Conservation (phyloP, 2,113 vertebrate genomes). For the Sebastes schlegelii region DNA sequence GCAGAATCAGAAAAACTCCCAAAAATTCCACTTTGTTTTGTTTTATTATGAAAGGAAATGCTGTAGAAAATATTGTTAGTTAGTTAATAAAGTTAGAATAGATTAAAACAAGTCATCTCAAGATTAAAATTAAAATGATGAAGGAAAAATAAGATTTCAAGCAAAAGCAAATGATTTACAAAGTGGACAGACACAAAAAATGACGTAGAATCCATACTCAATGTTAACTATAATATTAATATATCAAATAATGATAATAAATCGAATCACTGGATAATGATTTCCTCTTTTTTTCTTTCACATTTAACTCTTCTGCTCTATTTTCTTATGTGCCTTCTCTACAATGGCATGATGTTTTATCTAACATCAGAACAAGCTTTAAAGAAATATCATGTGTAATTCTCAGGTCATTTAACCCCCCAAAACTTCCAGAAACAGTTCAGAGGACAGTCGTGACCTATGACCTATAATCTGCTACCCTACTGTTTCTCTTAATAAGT, state of each 20-base stretch:
- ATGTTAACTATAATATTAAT: neutral
- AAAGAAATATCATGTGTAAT: neutral
- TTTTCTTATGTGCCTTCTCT: neutral
- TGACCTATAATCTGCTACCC: neutral
- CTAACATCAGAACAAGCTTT: neutral
- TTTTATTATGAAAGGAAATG: neutral
- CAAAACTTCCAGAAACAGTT: too few species aligned
- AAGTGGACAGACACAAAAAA: too few species aligned
- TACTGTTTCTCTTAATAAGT: neutral
- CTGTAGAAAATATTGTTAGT: too few species aligned
- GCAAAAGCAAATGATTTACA: too few species aligned
- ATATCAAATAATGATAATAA: neutral
- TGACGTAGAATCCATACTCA: too few species aligned
- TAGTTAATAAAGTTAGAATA: too few species aligned
- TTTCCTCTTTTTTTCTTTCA: too few species aligned
- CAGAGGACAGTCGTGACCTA: too few species aligned
- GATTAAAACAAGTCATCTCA: too few species aligned
- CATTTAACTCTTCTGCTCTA: neutral
- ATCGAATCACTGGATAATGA: neutral
- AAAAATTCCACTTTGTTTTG: neutral
- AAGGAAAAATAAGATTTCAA: too few species aligned
- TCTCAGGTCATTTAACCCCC: neutral
- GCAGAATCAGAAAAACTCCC: constrained; percentile 18
- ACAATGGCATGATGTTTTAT: neutral
- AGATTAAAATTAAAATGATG: too few species aligned